Conservation (phyloP, 1,140 invertebrate genomes). For the Apis dorsata region DNA sequence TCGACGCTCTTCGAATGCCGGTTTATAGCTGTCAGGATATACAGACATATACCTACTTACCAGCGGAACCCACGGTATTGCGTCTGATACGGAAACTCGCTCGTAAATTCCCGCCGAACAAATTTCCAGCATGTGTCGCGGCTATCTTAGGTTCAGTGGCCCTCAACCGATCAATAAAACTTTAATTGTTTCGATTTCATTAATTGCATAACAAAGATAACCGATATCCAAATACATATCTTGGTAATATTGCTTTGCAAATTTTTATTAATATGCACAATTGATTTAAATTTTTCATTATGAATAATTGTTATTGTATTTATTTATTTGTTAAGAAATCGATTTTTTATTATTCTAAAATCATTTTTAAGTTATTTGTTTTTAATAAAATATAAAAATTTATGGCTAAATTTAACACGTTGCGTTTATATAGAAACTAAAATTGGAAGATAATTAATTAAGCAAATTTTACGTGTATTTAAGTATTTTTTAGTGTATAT, state of each 20-base stretch:
- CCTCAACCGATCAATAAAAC: constrained; percentile 50
- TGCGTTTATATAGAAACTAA: no score
- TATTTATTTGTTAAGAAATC: no score
- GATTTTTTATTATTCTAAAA: no score
- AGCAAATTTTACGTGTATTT: no score
- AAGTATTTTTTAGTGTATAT: no score
- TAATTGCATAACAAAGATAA: not conserved
- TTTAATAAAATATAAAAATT: no score
- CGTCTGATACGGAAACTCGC: constrained; percentile 71
- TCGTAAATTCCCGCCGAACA: constrained; percentile 74
- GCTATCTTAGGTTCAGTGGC: constrained; percentile 67
- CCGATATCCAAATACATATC: not conserved
- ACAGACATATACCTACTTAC: constrained; percentile 64
- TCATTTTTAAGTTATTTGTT: no score
- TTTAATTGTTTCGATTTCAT: not conserved
- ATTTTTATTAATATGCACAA: not conserved
- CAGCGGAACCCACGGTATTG: constrained; percentile 65
- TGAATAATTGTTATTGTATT: no score
- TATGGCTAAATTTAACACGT: no score
- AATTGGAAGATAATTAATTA: no score
- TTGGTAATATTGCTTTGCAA: not conserved
- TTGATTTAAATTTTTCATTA: no score
- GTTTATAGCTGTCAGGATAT: constrained; percentile 66
- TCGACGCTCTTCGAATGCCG: constrained; percentile 60
- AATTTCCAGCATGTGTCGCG: constrained; percentile 73